These are phyloP conservation scores for Diorhabda sublineata DNA, from an alignment of 1,140 invertebrate species.

Conservation along the genomic window DNA sequence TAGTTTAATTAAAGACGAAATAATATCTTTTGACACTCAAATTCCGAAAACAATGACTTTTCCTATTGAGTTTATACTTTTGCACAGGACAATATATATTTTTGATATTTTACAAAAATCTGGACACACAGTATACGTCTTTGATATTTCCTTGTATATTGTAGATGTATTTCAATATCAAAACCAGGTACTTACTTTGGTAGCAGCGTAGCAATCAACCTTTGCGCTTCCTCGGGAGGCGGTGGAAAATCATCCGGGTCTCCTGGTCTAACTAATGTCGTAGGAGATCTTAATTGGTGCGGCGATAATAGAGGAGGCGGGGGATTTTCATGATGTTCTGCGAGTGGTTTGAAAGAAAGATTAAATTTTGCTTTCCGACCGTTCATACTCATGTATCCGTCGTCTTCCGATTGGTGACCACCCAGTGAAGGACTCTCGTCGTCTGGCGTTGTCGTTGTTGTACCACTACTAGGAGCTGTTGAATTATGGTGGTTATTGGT, in stretches of 20 bases:
- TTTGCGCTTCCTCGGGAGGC: constrained; percentile 68
- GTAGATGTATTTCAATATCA: too few species aligned
- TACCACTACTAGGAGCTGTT: constrained; percentile 27
- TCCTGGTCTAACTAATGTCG: constrained; percentile 18
- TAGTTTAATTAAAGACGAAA: too few species aligned
- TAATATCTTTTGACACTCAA: too few species aligned
- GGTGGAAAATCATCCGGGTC: constrained; percentile 57
- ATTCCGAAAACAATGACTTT: too few species aligned
- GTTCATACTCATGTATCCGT: constrained; percentile 87
- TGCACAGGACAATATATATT: too few species aligned
- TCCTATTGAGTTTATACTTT: too few species aligned
- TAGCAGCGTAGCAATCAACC: constrained; percentile 67
- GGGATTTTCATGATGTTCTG: constrained; percentile 56
- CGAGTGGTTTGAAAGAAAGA: constrained; percentile 62
- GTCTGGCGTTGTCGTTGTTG: constrained; percentile 47
- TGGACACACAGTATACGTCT: too few species aligned
- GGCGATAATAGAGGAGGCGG: constrained; percentile 34
- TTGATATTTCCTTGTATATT: too few species aligned
- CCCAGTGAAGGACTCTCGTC: constrained; percentile 70
- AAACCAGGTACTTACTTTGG: constrained; percentile 57
- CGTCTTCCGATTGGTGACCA: constrained; percentile 79
- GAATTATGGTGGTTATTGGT: constrained; percentile 45
- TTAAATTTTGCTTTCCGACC: constrained; percentile 70
- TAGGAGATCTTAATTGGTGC: background rate
- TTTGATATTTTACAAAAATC: too few species aligned